Evolutionary conservation across 2,888 invertebrate genomes (phyloP).

Genomic region (Dryomyza anilis): DNA sequence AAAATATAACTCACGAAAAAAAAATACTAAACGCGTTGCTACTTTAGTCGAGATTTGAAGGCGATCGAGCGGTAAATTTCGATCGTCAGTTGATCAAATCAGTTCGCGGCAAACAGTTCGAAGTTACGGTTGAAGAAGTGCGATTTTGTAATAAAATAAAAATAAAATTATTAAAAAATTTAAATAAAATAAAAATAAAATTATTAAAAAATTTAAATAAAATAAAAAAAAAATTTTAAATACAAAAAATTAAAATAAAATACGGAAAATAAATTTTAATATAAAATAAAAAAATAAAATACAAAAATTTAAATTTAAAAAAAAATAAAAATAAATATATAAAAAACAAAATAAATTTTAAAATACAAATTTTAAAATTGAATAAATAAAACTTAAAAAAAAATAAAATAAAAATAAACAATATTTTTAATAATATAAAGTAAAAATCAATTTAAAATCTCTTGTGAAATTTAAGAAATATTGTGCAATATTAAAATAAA

Average conservation of each 20-base stretch:
- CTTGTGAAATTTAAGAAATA: too few species aligned
- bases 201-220: neutral
- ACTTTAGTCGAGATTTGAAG: neutral
- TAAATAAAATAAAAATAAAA: neutral
- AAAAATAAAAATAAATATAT: neutral
- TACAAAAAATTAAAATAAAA: neutral
- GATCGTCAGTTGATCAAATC: constrained; percentile 6
- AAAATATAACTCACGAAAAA: neutral
- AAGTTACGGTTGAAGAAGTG: neutral
- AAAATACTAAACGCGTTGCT: neutral
- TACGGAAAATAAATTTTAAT: neutral
- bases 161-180: neutral
- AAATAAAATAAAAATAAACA: neutral
- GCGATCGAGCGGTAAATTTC: neutral
- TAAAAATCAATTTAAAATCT: too few species aligned
- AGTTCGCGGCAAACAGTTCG: constrained; percentile 13
- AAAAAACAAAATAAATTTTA: neutral
- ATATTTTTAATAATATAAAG: too few species aligned
- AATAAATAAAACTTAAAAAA: neutral
- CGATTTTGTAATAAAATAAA: neutral
- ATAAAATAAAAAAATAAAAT: neutral
- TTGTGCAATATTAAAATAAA: too few species aligned
- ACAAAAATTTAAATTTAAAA: too few species aligned
- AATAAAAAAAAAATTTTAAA: too few species aligned
- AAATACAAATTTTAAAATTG: neutral